A percentile compares a stretch with the other conserved stretches of the same genome.
phyloP scores from a whole-genome alignment of 2,113 vertebrate genomes.

The Tringa solitaria region DNA sequence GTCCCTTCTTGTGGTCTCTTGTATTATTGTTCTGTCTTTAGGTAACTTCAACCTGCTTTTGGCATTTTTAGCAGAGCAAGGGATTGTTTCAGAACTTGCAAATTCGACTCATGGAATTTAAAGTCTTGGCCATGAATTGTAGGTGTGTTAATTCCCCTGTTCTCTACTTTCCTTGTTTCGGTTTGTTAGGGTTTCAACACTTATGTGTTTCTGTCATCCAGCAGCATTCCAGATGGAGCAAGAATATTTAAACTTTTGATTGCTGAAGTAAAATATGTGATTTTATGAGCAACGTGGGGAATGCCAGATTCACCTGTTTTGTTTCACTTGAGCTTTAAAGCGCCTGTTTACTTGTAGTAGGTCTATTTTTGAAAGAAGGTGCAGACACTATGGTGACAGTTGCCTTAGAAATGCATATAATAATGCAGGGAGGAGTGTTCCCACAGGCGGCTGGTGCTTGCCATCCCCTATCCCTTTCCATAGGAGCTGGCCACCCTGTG shows the following conservation, averaged over 20 bases:
- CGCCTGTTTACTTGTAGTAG: background rate
- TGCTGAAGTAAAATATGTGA: background rate
- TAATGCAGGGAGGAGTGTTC: background rate
- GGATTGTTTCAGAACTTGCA: background rate
- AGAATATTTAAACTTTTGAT: background rate
- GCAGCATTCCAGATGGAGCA: background rate
- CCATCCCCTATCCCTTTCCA: background rate
- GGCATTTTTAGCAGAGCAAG: background rate
- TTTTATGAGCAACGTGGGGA: background rate
- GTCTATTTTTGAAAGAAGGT: constrained; percentile 16
- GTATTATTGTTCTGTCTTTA: background rate
- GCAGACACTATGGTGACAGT: constrained; percentile 36
- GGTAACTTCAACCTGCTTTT: background rate
- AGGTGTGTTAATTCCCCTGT: background rate
- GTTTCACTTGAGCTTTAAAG: background rate
- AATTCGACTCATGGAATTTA: background rate
- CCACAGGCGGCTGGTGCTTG: background rate
- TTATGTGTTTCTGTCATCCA: background rate
- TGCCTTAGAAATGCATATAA: constrained; percentile 41
- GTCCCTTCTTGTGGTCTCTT: background rate
- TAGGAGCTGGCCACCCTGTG: background rate
- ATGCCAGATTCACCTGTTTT: background rate
- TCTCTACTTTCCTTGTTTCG: background rate
- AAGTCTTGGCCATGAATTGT: background rate
- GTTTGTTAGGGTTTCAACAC: background rate